Base-by-base conservation (phyloP, 2,888 invertebrate genomes). In the Eristalis intricaria region DNA sequence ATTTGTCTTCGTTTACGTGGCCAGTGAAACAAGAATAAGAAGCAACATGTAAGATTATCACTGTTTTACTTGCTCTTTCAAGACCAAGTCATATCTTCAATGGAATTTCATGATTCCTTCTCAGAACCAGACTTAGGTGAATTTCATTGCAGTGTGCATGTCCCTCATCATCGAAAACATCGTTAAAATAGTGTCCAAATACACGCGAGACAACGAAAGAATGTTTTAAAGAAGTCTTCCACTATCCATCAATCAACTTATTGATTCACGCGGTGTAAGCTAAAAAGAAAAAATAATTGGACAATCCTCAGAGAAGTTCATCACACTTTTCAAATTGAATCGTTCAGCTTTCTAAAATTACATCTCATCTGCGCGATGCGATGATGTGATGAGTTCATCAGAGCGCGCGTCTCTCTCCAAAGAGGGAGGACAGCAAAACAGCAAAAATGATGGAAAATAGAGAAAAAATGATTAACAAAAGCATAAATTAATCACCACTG, bases 401-500 rank as follows among this genome's bases (percentile, higher is more conserved):
- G 50, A 7, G 43, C n/a, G 43, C n/a, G 29, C 29, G 0, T 29
- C 29, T 29, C 43, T 19, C 1, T 50, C 43, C 43, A 19, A 19
- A 50, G 1, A 8, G 2, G 35, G 38, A 5, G 38, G 19, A 58
- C 22, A 56, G 23, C 13, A 66, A 50, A 10, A 58, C 22, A 56
- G 23, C 13, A 66, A 50, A 10, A 43, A 63, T 19, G 50, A 50
- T 50, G 50, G 19, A n/a, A 74, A 81, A 56, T 40, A 78, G 63
- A 64, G 63, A 64, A 64, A 29, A 63, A 40, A 69, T 81, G 69
- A 81, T 75, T 75, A 81, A 69, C 64, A 81, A 74, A 80, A 80
- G 43, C 35, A 63, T 58, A 13, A 63, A 78, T 81, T 82, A 82
- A 82, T 82, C 82, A 73, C 68, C 26, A 74, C 50, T 8, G 50